Evolutionary conservation across 2,113 vertebrate species (phyloP).

Genomic region (Lycaon pictus): DNA sequence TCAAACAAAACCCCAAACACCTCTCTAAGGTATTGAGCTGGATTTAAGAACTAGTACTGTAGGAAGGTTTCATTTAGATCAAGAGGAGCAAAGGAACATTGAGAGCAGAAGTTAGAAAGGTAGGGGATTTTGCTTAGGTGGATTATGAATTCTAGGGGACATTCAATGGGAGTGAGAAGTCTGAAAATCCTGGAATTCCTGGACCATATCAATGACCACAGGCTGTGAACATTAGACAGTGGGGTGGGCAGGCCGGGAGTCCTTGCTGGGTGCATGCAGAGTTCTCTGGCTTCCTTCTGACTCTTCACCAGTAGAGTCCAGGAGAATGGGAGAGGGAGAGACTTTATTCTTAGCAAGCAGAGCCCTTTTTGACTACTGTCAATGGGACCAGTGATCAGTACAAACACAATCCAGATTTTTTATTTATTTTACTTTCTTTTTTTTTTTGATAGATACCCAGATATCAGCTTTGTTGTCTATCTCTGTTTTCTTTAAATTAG

Average conservation of each 20-base stretch:
- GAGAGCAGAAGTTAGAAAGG: neutral
- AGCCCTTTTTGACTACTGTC: neutral
- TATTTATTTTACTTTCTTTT: neutral
- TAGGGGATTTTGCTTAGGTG: neutral
- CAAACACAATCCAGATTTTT: neutral
- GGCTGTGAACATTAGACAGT: neutral
- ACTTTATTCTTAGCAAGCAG: neutral
- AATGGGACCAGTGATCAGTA: neutral
- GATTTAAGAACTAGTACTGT: neutral
- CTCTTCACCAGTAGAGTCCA: neutral
- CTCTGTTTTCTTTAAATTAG: neutral
- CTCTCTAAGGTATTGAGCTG: neutral
- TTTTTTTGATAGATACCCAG: neutral
- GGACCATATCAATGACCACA: neutral
- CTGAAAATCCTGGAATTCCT: neutral
- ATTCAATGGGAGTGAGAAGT: neutral
- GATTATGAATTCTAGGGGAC: neutral
- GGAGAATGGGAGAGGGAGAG: neutral
- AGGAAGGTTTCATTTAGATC: neutral
- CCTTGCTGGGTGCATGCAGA: too few species aligned
- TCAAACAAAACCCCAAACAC: neutral
- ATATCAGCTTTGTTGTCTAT: neutral
- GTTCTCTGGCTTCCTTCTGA: neutral
- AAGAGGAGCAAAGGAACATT: neutral
- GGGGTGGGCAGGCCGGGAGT: rapidly evolving